Evolutionary conservation across 1,140 invertebrate genomes (phyloP), one percentile per base, ranked within the genome.

Genomic region (Rhagoletis pomonella): DNA sequence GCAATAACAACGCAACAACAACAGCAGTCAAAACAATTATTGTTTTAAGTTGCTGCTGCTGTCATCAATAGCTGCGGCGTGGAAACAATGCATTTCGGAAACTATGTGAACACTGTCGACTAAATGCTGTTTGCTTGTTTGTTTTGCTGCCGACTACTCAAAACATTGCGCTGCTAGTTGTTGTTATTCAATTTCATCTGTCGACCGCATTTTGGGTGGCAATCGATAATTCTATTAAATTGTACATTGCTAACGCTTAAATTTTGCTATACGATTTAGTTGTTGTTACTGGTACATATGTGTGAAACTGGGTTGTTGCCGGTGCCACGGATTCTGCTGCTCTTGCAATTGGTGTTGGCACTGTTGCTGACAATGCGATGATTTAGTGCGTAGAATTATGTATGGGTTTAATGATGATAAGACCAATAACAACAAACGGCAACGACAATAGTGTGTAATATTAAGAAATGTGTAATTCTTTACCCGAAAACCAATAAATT

Each of bases 141-240:
- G 17, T 44, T 67, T 67, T 67, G 65, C 39, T 81, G 50, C 12
- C 17, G 7, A n/a, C 12, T 62, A 62, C n/a, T 81, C 19, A 6
- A 19, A 19, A 55, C 19, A 42, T 19, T 50, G 73, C 29, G 1
- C 29, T 29, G 29, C 29, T 29, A 29, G 29, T 81, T 81, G 73
- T 50, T 19, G 14, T 42, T 12, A 3, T 44, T 55, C 50, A 42
- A 67, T 67, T 62, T 81, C 14, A 44, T 44, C 39, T 44, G 39
- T n/a, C 39, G 12, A n/a, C 4, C 39, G 67, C 67, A 5, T 73
- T 73, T 73, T 47, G 67, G 44, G 42, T 29, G 29, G 29, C 42
- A 14, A 73, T 73, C 67, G 67, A 73, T 73, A 17, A 73, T 47
- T 73, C 14, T 3, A 42, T n/a, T 73, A 73, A 73, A 73, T 73